phyloP scores from a whole-genome alignment of 2,113 vertebrate genomes.

The Pterocles orientalis region DNA sequence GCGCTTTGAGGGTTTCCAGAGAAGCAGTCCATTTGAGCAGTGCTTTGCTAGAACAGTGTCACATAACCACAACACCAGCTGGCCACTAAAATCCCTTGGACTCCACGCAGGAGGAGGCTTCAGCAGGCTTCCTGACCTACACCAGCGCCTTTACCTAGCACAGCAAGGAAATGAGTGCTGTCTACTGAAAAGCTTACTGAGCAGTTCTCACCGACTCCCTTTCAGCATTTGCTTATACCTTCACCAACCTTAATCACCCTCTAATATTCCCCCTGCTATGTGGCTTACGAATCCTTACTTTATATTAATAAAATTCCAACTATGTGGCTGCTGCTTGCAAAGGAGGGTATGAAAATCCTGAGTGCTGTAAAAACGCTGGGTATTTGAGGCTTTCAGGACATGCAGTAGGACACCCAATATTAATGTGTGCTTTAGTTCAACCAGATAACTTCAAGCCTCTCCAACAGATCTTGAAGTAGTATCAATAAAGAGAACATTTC shows the following conservation, averaged over 20 bases:
- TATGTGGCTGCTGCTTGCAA: not conserved
- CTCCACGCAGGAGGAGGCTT: rapidly evolving
- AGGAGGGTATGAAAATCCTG: not conserved
- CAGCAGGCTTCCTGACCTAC: not conserved
- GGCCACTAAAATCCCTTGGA: not conserved
- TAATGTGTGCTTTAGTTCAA: not conserved
- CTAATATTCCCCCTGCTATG: rapidly evolving
- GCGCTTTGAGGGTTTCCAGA: not conserved
- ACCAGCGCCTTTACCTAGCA: not conserved
- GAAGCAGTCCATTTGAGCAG: not conserved
- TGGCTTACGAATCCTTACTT: not conserved
- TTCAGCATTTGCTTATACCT: not conserved
- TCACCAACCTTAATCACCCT: not conserved
- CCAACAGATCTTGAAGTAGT: not conserved
- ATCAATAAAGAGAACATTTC: not conserved
- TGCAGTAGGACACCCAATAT: not conserved
- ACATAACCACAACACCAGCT: not conserved
- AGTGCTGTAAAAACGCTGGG: not conserved
- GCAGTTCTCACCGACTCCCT: not conserved
- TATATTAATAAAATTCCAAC: not conserved
- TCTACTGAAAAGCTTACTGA: rapidly evolving
- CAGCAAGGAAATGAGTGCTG: rapidly evolving
- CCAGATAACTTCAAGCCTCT: not conserved
- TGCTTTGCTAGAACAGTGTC: not conserved
- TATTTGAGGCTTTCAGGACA: not conserved